Percentiles rank a stretch among this genome's conserved stretches.
phyloP scores from a whole-genome alignment of 1,140 invertebrate species.

The Anthonomus grandis region DNA sequence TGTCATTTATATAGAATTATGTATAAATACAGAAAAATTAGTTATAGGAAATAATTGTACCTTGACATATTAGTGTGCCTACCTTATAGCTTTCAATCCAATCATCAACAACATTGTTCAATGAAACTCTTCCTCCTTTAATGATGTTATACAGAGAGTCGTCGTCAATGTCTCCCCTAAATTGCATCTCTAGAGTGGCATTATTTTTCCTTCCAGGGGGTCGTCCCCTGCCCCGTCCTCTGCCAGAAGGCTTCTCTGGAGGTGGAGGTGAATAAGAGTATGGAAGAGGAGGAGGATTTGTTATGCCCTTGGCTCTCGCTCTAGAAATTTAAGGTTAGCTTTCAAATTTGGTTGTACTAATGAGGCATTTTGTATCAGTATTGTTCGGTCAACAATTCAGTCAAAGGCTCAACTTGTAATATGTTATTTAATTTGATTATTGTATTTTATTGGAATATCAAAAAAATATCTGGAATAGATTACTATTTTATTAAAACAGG shows the following conservation, averaged over 20 bases:
- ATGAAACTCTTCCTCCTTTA: slow-evolving; percentile 70
- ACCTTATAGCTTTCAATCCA: slow-evolving; percentile 98
- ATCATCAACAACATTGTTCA: slow-evolving; percentile 92
- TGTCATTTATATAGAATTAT: too few species aligned
- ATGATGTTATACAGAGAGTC: slow-evolving; percentile 83
- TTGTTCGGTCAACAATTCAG: too few species aligned
- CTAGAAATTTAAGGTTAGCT: too few species aligned
- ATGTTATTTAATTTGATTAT: too few species aligned
- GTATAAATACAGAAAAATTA: background rate
- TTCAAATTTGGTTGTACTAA: too few species aligned
- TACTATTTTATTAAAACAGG: too few species aligned
- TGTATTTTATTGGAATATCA: too few species aligned
- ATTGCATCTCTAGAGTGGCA: slow-evolving; percentile 43
- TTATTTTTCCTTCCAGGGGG: slow-evolving; percentile 50
- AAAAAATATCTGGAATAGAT: too few species aligned
- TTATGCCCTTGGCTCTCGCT: slow-evolving; percentile 50
- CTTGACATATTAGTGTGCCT: background rate
- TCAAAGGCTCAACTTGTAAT: too few species aligned
- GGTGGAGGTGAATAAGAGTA: slow-evolving; percentile 36
- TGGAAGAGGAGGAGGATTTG: slow-evolving; percentile 35
- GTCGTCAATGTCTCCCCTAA: slow-evolving; percentile 52
- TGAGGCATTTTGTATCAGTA: too few species aligned
- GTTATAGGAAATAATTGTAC: background rate
- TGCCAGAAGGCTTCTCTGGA: slow-evolving; percentile 22
- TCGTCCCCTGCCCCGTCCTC: slow-evolving; percentile 45